A percentile compares a stretch with the other conserved stretches of the same genome.
Evolutionary conservation across 2,113 vertebrate genomes (phyloP).

Genomic region (human): GRCh38 chr3:142624501-142625000

Average conservation of each 20-base stretch:
- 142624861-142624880: constrained; percentile 7
- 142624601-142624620: constrained; percentile 55
- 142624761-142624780: constrained; percentile 32
- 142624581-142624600: constrained; percentile 67
- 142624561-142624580: constrained; percentile 55
- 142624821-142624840: constrained; percentile 35
- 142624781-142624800: constrained; percentile 15
- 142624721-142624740: constrained; percentile 47
- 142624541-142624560: constrained; percentile 70
- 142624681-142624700: constrained; percentile 29
- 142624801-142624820: not conserved
- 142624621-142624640: constrained; percentile 11
- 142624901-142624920: not conserved
- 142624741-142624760: constrained; percentile 49
- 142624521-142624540: constrained; percentile 82
- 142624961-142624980: constrained; percentile 66
- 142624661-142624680: not conserved
- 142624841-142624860: not conserved
- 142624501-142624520: constrained; percentile 84
- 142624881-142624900: not conserved
- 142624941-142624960: constrained; percentile 68
- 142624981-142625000: constrained; percentile 68
- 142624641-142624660: constrained; percentile 18
- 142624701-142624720: constrained; percentile 30
- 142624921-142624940: not conserved